Evolutionary conservation across 1,140 invertebrate genomes (phyloP), one percentile per base, ranked within the genome.

Genomic region (Dendrolimus punctatus): DNA sequence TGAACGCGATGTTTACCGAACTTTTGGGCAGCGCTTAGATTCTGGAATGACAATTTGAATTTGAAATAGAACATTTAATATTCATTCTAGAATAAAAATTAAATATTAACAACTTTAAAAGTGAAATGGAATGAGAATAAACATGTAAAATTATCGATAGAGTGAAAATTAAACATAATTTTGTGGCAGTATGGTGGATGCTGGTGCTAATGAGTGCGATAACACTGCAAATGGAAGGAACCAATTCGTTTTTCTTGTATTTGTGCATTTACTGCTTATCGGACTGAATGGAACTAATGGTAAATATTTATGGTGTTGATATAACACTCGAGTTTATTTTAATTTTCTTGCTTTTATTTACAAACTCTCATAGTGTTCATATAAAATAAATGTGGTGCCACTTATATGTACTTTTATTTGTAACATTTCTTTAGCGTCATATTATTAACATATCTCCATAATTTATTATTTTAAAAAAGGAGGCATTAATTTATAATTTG

Each of bases 271-370:
- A 60, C 73, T 86, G 55, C 73, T 86, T 56, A 82, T 86, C 71
- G 76, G 80, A 75, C 73, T 84, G 60, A 82, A 85, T 71, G 82
- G 80, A 56, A 84, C 82, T 57, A 86, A 84, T 80, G 82, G 82
- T 86, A 76, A 81, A 59, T 76, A 74, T 71, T 57, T 45, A 9
- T 45, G 6, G 23, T 7, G 23, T 45, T 8, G n/a, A 8, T 5
- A 8, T 9, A 45, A 6, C 23, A 45, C n/a, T n/a, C n/a, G 0
- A 9, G n/a, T n/a, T 10, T 45, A 8, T 45, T 2, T 6, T 45
- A 45, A 7, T 3, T 4, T n/a, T 6, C 5, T n/a, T 9, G 7
- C 5, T 8, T 4, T 7, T 42, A 42, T 42, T 8, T 42, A 4
- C n/a, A 45, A 45, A 8, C 23, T 6, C 5, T 45, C 23, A n/a